Evolutionary conservation across 35 echinoderm and acorn worm species (phyloP), one percentile per base, ranked within the genome.

Genomic region (Apostichopus californicus): DNA sequence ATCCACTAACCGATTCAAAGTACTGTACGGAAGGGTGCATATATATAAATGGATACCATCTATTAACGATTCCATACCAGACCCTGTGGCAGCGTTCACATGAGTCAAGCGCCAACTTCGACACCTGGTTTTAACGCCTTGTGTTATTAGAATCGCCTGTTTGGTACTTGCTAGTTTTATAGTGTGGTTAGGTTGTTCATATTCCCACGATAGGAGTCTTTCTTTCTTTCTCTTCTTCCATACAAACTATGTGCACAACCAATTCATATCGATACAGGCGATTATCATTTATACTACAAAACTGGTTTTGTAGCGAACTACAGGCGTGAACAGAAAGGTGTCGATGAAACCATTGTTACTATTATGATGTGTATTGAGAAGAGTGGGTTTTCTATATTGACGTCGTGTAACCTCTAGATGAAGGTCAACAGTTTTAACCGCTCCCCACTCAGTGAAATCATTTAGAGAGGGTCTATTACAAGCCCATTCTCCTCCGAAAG

Each of bases 81-180:
- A 83, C 80, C 34, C 13, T 15, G n/a, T 83, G 80, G 80, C 80
- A 83, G 12, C 80, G 55, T 56, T 83, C 80, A 83, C 34, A 13
- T 83, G 80, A 83, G 80, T 18, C 80, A 18, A 83, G 80, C 80
- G 80, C 55, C 55, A 83, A 83, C 55, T 46, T 46, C 55, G 25
- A 83, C 80, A 83, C 80, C 80, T 83, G 80, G 34, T 83, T 83
- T 54, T 83, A 17, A 55, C 80, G 46, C 80, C 80, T 83, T 55
- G 25, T 56, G 64, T 68, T 68, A 18, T 68, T 68, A 14, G 18
- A 18, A 55, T 53, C 11, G 10, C 14, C 80, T 83, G 9, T 56
- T 83, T 83, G 55, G 18, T 54, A 18, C 64, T 6, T 13, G 80
- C 46, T 17, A 14, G 80, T 46, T 83, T 83, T 83, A 15, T 55